Base-by-base conservation (phyloP, 1,140 invertebrate genomes). In the Prorops nasuta region DNA sequence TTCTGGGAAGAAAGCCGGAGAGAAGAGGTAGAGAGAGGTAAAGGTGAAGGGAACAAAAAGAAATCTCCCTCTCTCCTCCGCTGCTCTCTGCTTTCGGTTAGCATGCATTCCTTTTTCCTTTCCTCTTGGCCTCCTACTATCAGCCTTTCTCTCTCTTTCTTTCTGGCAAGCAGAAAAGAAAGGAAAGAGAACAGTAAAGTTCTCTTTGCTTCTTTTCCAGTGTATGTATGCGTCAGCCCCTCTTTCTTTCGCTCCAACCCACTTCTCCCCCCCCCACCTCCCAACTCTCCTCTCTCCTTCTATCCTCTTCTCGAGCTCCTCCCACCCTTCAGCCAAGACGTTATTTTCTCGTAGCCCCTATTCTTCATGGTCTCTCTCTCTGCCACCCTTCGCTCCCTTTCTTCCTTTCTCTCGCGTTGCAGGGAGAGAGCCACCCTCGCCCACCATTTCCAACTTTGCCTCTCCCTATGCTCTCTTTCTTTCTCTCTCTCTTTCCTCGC, bases 391-490 rank as follows among this genome's bases (percentile, higher is more conserved):
- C 39, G 7, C 20, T 22, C 19, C 37, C 47, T 28, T 31, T 20
- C 28, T 17, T 21, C 34, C 31, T 28, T 10, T 28, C 24, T 28
- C 24, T 28, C 24, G 4, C 24, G 4, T 28, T 28, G 44, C 43
- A 42, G 46, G 36, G n/a, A 40, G 22, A 42, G 34, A 42, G 32
- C 54, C 42, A 22, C 32, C 42, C 48, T 15, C 49, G 50, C 42
- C 47, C 28, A 41, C 15, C 37, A 28, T n/a, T 14, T 9, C 18
- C 37, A 34, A n/a, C n/a, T 19, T 21, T 37, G 22, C 18, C 34
- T 36, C n/a, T n/a, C n/a, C n/a, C n/a, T n/a, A n/a, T n/a, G n/a
- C n/a, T 60, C 59, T 66, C 53, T 57, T 51, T 43, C 37, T 31
- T 18, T 31, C 36, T 24, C n/a, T 22, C 28, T 31, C 34, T 46